Conservation (phyloP, 2,888 invertebrate species). For the Dasysyrphus albostriatus region DNA sequence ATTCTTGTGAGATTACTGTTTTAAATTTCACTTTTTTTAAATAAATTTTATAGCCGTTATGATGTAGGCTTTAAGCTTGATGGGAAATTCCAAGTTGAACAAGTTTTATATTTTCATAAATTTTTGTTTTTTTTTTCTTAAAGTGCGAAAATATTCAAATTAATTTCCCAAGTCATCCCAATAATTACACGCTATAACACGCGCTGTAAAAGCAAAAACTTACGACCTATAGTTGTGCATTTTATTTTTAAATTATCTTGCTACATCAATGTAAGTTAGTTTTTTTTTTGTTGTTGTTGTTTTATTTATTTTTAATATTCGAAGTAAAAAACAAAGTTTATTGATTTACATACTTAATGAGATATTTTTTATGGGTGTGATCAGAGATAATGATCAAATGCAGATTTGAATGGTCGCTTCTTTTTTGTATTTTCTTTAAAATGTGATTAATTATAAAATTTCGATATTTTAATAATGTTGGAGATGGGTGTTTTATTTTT, state of each 20-base stretch:
- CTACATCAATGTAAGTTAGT: slow-evolving; percentile 4
- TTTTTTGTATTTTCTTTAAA: not conserved
- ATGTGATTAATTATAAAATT: slow-evolving; percentile 28
- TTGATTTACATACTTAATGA: slow-evolving; percentile 32
- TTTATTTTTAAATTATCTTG: not conserved
- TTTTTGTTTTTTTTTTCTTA: too few species aligned
- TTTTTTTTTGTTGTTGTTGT: too few species aligned
- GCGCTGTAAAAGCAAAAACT: not conserved
- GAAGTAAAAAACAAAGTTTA: not conserved
- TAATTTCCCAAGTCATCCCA: too few species aligned
- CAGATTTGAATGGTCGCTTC: slow-evolving; percentile 10
- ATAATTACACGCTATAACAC: not conserved
- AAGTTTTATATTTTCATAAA: too few species aligned
- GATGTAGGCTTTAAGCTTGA: too few species aligned
- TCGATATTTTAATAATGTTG: not conserved
- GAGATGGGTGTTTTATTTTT: not conserved
- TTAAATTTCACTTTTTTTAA: too few species aligned
- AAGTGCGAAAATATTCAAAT: too few species aligned
- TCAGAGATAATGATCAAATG: slow-evolving; percentile 21
- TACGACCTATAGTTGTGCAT: not conserved
- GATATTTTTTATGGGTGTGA: slow-evolving; percentile 17
- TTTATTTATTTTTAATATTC: not conserved
- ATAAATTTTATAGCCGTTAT: too few species aligned
- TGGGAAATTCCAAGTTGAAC: too few species aligned
- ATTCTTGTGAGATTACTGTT: too few species aligned